phyloP scores from a whole-genome alignment of 2,888 invertebrate genomes.

The Ophion ventricosus region DNA sequence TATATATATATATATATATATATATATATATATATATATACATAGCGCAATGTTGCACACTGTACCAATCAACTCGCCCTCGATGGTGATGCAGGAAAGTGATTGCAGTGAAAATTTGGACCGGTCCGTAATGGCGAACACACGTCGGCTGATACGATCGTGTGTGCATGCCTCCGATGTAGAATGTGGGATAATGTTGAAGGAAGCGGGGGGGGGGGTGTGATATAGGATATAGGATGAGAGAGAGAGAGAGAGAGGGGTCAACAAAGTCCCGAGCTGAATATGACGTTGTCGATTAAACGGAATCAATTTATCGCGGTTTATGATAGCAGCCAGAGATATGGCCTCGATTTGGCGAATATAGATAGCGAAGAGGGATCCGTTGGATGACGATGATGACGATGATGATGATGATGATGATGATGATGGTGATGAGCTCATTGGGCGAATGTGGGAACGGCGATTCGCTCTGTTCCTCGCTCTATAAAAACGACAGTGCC shows the following conservation, averaged over 20 bases:
- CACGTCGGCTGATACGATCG: too few relatives aligned
- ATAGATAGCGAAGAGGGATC: background rate
- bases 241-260: too few relatives aligned
- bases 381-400: constrained; percentile 25
- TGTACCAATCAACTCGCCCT: too few relatives aligned
- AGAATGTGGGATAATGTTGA: constrained; percentile 1
- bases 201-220: background rate
- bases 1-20: background rate
- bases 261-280: constrained; percentile 41
- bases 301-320: constrained; percentile 63
- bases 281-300: constrained; percentile 63
- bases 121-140: too few relatives aligned
- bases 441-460: constrained; percentile 29
- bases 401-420: too few relatives aligned
- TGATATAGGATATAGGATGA: too few relatives aligned
- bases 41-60: background rate
- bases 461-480: background rate
- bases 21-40: background rate
- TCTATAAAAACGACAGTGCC: too few relatives aligned
- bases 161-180: background rate
- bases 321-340: constrained; percentile 47
- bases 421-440: background rate
- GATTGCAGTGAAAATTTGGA: too few relatives aligned
- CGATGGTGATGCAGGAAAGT: too few relatives aligned
- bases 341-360: constrained; percentile 59